Base-by-base conservation (phyloP, 2,888 invertebrate species). In the Labia minor region DNA sequence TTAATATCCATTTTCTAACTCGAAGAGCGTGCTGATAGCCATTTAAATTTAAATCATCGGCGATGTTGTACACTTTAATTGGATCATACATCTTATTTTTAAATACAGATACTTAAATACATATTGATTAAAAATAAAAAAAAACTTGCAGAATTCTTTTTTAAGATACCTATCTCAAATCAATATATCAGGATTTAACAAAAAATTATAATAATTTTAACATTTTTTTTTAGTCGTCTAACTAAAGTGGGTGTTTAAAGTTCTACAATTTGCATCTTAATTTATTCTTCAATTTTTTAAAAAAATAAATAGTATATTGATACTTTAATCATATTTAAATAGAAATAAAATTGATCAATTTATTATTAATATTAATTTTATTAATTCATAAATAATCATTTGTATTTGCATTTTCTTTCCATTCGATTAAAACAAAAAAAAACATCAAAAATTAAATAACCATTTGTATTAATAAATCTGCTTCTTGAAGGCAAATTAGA, bases 1-100 rank as follows among this genome's bases (percentile, higher is more conserved):
- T n/a, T 49, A 14, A 49, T 49, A 49, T 49, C 26, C 26, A 26
- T 26, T 26, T 26, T 26, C 26, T 26, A 26, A 6, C 49, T 49
- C 8, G n/a, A 49, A 49, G 49, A 49, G 49, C 49, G 49, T 49
- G 49, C 49, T 49, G 49, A 49, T 49, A 14, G 49, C n/a, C 49
- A 49, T 49, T 49, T 49, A 49, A 49, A 49, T 49, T 49, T 14
- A 49, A 49, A 49, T 49, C 49, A 49, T n/a, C 49, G 49, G 49
- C 49, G 49, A 49, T 14, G 49, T 8, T 14, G 49, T 14, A 49
- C 49, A 16, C 49, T 49, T n/a, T 49, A 49, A 49, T 49, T 49
- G 49, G 49, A 49, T 49, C 49, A 49, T 49, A 49, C 49, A 49
- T 49, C 49, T 49, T 49, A 14, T 49, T 49, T 49, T 49, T n/a